Base-by-base conservation (phyloP, 2,113 vertebrate genomes). In the Melospiza georgiana region DNA sequence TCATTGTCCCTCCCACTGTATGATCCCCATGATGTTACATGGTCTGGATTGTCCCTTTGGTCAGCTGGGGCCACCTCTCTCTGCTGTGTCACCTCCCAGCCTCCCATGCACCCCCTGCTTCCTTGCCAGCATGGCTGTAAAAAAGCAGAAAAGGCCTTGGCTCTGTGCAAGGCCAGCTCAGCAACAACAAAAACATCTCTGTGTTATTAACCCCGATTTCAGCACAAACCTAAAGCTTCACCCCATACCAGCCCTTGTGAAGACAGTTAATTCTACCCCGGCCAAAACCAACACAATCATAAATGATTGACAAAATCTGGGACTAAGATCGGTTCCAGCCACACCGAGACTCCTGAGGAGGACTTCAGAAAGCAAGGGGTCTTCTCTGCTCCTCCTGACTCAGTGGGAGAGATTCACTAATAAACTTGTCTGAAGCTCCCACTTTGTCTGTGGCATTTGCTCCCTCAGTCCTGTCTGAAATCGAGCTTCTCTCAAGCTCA, bases 71-170 rank as follows among this genome's bases (percentile, higher is more conserved):
- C 37, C 57, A 17, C 21, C 21, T 33, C 16, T 6, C 39, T 17
- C 7, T 5, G 25, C 33, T 37, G 48, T 31, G 27, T 44, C 67
- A 9, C 46, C 10, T 84, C 27, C 48, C 57, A 62, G 0, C 11
- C 11, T 30, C 17, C 22, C 39, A 22, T 11, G 27, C 17, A 37
- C 27, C 25, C 11, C 30, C 52, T 31, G 52, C 52, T 54, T 31
- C 52, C 39, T 24, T 14, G 3, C 48, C 27, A 27, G 22, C 0
- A 0, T 25, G 67, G 25, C 20, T 0, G 0, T 37, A 33, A 12
- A 54, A 63, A 37, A 21, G 27, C 22, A 55, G 58, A 46, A 33
- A 46, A 63, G 17, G 17, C 22, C 22, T 46, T 46, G 68, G 18
- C 2, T 74, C 49, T 55, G 18, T 37, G 5, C 20, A 62, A 54